A percentile compares a stretch with the other conserved stretches of the same genome.
Evolutionary conservation across 1,140 invertebrate species (phyloP).

Genomic region (Trachymyrmex cornetzi): DNA sequence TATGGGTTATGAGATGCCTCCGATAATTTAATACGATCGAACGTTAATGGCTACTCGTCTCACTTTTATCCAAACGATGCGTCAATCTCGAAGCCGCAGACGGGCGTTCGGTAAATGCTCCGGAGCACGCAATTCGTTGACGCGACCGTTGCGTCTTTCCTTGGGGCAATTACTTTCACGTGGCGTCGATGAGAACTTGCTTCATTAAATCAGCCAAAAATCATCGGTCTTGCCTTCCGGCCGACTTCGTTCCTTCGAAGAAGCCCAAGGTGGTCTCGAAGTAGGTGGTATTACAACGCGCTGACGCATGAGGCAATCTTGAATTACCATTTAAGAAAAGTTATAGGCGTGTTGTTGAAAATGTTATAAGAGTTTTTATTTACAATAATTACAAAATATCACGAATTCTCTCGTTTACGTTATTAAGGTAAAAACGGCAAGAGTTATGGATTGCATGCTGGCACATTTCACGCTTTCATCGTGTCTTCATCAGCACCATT

Average conservation of each 20-base stretch:
- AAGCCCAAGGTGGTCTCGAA: conserved; percentile 61
- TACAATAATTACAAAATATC: neutral
- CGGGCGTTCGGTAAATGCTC: neutral
- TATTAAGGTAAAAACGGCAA: neutral
- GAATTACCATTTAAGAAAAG: conserved; percentile 18
- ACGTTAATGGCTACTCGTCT: conserved; percentile 33
- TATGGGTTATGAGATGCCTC: conserved; percentile 23
- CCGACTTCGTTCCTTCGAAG: conserved; percentile 52
- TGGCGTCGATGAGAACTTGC: conserved; percentile 38
- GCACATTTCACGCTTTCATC: conserved; percentile 10
- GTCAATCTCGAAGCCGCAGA: conserved; percentile 17
- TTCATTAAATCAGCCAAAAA: conserved; percentile 55
- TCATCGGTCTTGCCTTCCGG: conserved; percentile 31
- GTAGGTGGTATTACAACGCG: conserved; percentile 17
- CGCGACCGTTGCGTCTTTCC: neutral
- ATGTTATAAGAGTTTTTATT: neutral
- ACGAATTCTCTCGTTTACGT: neutral
- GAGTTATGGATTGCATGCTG: neutral
- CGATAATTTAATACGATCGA: conserved; percentile 54
- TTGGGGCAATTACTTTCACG: conserved; percentile 1
- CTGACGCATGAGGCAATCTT: neutral
- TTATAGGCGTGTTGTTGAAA: neutral
- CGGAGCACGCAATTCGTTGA: conserved; percentile 51
- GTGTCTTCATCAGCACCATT: conserved; percentile 1
- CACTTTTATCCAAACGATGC: conserved; percentile 45